These are phyloP conservation scores for Propithecus perrieri DNA, from an alignment of 2,797 vertebrate genomes.

Conservation along the genomic window DNA sequence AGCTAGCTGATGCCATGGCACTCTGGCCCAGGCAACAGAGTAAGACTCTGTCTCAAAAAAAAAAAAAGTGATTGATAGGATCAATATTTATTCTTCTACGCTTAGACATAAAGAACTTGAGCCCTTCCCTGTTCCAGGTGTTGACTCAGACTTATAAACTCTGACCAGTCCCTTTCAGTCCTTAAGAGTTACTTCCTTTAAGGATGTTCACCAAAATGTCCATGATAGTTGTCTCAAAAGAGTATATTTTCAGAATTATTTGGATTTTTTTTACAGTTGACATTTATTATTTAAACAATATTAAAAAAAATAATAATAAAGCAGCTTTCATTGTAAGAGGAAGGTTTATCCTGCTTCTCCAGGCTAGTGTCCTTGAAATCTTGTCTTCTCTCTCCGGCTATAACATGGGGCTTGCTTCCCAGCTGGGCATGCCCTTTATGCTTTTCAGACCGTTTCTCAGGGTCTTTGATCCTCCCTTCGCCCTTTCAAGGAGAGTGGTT, in stretches of 20 bases:
- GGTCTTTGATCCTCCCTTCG: fast-evolving
- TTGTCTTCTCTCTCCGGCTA: neutral
- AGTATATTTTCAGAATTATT: neutral
- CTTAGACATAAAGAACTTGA: neutral
- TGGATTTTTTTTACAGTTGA: neutral
- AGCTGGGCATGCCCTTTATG: neutral
- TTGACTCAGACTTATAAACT: neutral
- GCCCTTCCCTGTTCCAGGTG: neutral
- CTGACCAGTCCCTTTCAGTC: neutral
- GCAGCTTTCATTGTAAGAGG: neutral
- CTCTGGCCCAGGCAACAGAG: too few relatives aligned
- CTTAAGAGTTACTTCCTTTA: neutral
- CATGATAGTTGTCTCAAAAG: neutral
- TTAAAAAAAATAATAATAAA: neutral
- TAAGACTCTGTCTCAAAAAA: too few relatives aligned
- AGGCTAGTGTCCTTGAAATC: neutral
- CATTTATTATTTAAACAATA: neutral
- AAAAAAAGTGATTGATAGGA: neutral
- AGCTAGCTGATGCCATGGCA: too few relatives aligned
- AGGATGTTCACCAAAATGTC: neutral
- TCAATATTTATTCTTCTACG: neutral
- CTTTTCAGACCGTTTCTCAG: neutral
- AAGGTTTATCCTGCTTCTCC: neutral
- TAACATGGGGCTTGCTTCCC: neutral
- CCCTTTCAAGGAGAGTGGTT: neutral